Evolutionary conservation across 2,797 vertebrate species (phyloP).

Genomic region (Coluber constrictor): DNA sequence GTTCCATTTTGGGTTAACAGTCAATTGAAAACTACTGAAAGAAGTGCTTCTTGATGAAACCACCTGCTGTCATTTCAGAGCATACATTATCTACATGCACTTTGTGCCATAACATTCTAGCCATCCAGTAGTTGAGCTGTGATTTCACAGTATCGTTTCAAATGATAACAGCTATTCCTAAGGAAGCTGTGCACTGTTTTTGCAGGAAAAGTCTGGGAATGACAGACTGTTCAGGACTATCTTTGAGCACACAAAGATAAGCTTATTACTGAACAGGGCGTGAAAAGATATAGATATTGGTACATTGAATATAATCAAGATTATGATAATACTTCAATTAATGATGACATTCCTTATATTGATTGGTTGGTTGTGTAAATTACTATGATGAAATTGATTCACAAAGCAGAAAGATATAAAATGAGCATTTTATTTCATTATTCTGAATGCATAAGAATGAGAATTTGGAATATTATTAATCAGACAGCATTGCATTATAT

Average conservation of each 20-base stretch:
- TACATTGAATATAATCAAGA: too few relatives aligned
- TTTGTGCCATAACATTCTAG: too few relatives aligned
- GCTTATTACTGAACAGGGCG: neutral
- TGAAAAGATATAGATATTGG: constrained; percentile 15
- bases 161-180: neutral
- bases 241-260: constrained; percentile 1
- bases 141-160: neutral
- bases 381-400: neutral
- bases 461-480: neutral
- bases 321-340: too few relatives aligned
- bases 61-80: neutral
- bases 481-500: neutral
- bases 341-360: neutral
- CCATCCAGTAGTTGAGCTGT: neutral
- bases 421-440: neutral
- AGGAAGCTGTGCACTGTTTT: neutral
- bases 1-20: neutral
- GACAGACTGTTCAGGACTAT: neutral
- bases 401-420: neutral
- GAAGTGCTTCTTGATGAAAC: neutral
- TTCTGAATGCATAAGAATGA: neutral
- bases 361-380: neutral
- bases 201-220: neutral
- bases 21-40: neutral
- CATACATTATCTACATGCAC: neutral